Conservation (phyloP, 2,113 vertebrate genomes). For the Lontra canadensis region DNA sequence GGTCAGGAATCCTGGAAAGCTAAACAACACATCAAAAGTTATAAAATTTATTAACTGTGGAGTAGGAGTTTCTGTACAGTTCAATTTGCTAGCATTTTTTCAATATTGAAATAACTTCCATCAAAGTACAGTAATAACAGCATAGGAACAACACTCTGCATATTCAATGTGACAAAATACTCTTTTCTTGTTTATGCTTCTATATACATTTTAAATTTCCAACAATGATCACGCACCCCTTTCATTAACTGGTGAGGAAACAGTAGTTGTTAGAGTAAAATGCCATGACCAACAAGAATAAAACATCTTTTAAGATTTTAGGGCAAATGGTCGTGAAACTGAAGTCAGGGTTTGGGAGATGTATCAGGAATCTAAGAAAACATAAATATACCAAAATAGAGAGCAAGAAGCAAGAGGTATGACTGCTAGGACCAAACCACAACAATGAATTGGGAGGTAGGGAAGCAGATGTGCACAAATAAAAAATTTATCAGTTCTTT, state of each 20-base stretch:
- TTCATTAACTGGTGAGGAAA: neutral
- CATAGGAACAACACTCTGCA: neutral
- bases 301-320: conserved; percentile 29
- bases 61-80: neutral
- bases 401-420: neutral
- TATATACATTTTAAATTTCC: neutral
- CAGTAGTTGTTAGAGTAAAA: conserved; percentile 34
- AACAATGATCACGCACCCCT: neutral
- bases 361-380: neutral
- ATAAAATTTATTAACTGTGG: neutral
- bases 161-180: neutral
- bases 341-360: neutral
- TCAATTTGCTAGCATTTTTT: conserved; percentile 47
- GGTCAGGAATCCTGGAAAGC: neutral
- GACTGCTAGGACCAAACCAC: neutral
- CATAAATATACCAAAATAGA: neutral
- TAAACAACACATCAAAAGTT: neutral
- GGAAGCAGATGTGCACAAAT: neutral
- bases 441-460: neutral
- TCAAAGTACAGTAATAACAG: neutral
- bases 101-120: neutral
- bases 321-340: neutral
- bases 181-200: conserved; percentile 18
- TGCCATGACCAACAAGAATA: neutral
- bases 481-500: conserved; percentile 12